Base-by-base conservation (phyloP, 1,140 invertebrate species). In the Macrobrachium nipponense region DNA sequence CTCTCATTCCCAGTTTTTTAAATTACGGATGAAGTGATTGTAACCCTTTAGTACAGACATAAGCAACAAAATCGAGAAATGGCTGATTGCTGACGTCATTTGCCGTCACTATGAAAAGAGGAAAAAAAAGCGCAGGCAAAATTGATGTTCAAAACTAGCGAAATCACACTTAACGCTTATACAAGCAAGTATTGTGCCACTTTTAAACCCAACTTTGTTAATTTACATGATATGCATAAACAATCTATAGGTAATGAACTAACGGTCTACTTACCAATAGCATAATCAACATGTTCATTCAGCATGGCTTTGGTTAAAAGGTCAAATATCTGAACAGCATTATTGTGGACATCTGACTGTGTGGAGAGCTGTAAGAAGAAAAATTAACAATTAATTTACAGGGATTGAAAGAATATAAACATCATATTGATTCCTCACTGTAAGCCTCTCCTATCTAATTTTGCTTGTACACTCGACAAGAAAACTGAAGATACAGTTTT, bases 201-300 rank as follows among this genome's bases (percentile, higher is more conserved):
- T n/a, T n/a, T n/a, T n/a, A n/a, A n/a, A n/a, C n/a, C n/a, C n/a
- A n/a, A n/a, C n/a, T n/a, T n/a, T n/a, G n/a, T n/a, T 20, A 5
- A 73, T n/a, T 7, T 7, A 7, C 0, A 4, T 27, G 70, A 73
- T 51, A 51, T 5, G 51, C 51, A 51, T 51, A 51, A 51, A 51
- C 51, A 51, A 0, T 12, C 7, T 10, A 0, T 51, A 51, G 12
- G 12, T 51, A 51, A 51, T 51, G 27, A 77, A 78, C 10, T 18
- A 0, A 36, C 6, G 23, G 60, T 7, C 11, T 36, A 87, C 86
- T 73, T 60, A 87, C 88, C 88, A 90, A 89, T 82, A 0, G 98
- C 98, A 92, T 99, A 99, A 91, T 99, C 97, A 2, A 99, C 95
- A 91, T 99, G 97, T 90, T 99, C 97, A 18, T 94, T 94, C 84